phyloP scores from a whole-genome alignment of 35 echinoderm and acorn worm species.

The Diadema setosum region DNA sequence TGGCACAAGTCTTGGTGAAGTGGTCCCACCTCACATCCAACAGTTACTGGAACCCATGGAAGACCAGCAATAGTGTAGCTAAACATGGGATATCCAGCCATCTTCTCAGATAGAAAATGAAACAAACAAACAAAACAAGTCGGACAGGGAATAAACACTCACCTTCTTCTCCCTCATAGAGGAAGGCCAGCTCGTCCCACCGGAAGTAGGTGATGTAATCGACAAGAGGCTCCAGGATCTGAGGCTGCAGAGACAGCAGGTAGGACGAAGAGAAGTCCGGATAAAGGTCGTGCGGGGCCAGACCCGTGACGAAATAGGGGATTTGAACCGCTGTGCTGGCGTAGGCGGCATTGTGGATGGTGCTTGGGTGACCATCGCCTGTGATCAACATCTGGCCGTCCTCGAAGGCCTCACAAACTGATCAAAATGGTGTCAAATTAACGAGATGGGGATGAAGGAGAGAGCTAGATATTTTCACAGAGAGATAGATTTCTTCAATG shows the following conservation, averaged over 20 bases:
- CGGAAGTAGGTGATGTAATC: constrained; percentile 43
- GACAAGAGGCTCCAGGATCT: constrained; percentile 34
- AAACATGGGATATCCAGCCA: no score
- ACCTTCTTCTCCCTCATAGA: constrained; percentile 71
- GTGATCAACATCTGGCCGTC: neutral
- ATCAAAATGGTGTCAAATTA: no score
- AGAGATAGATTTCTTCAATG: no score
- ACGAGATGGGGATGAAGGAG: no score
- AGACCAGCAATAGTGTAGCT: no score
- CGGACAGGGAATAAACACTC: neutral
- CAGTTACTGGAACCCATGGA: no score
- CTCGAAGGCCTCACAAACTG: neutral
- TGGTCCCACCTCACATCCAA: no score
- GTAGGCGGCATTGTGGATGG: constrained; percentile 32
- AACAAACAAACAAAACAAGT: neutral
- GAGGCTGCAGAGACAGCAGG: constrained; percentile 54
- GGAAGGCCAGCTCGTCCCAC: constrained; percentile 48
- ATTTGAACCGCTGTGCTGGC: constrained; percentile 22
- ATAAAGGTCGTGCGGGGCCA: constrained; percentile 57
- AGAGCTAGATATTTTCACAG: no score
- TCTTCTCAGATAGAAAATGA: neutral
- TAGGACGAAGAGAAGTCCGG: constrained; percentile 59
- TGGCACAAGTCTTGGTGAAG: no score
- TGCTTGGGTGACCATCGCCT: neutral
- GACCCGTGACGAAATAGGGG: constrained; percentile 32